Percentiles rank a stretch among this genome's conserved stretches.
phyloP scores from a whole-genome alignment of 2,888 invertebrate species.

The Melipona bicolor region DNA sequence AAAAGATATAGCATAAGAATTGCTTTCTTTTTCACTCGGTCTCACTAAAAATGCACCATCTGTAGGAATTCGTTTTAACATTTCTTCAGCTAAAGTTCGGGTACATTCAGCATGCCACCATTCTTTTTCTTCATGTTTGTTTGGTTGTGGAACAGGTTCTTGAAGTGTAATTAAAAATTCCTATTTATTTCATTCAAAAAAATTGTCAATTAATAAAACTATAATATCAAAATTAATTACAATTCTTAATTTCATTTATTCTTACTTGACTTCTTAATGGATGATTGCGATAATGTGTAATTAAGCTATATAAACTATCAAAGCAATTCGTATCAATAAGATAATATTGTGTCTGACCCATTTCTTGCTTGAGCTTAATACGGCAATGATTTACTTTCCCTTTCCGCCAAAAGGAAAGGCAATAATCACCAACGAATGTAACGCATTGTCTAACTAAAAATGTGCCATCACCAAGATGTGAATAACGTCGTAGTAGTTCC shows the following conservation, averaged over 20 bases:
- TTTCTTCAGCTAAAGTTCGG: conserved; percentile 94
- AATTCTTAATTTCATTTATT: conserved; percentile 28
- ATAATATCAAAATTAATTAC: not conserved
- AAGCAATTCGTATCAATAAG: conserved; percentile 95
- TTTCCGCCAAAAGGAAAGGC: conserved; percentile 96
- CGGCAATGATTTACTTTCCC: conserved; percentile 96
- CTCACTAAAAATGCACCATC: conserved; percentile 98
- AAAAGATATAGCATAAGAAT: conserved; percentile 97
- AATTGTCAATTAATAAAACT: conserved; percentile 1
- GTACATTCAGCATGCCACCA: conserved; percentile 96
- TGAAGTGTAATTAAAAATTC: conserved; percentile 94
- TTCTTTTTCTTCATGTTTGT: conserved; percentile 95
- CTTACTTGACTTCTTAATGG: conserved; percentile 92
- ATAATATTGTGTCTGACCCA: conserved; percentile 95
- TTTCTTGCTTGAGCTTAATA: conserved; percentile 94
- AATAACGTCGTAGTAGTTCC: conserved; percentile 89
- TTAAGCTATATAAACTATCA: conserved; percentile 95
- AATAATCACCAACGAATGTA: conserved; percentile 98
- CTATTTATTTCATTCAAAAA: conserved; percentile 77
- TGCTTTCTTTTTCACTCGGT: conserved; percentile 93
- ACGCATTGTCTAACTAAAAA: conserved; percentile 97
- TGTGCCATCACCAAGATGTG: conserved; percentile 95
- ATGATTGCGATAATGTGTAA: conserved; percentile 94
- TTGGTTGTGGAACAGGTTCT: conserved; percentile 97
- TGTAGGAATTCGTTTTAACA: conserved; percentile 92